Evolutionary conservation across 1,140 invertebrate species (phyloP).

Genomic region (Arion vulgaris): DNA sequence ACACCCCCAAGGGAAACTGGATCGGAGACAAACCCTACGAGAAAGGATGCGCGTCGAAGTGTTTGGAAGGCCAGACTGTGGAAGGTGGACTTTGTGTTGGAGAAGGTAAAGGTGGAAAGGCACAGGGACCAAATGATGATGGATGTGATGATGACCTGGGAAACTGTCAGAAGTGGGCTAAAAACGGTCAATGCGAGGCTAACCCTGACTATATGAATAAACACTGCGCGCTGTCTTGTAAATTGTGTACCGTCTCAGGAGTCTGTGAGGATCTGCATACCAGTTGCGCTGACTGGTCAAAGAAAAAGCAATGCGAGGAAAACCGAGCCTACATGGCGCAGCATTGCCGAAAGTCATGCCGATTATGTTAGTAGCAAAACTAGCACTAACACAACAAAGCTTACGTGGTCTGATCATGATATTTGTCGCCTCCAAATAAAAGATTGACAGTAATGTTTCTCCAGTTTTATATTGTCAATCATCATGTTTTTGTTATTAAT

Average conservation of each 20-base stretch:
- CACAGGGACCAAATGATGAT: not conserved
- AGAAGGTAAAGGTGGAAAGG: not conserved
- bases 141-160: slow-evolving; percentile 11
- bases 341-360: slow-evolving; percentile 9
- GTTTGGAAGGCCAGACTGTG: slow-evolving; percentile 14
- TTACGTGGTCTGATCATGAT: too few species aligned
- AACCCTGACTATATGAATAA: slow-evolving; percentile 13
- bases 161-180: not conserved
- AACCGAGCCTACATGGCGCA: slow-evolving; percentile 1
- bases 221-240: not conserved
- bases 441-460: too few species aligned
- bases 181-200: slow-evolving; percentile 1
- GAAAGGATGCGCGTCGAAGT: not conserved
- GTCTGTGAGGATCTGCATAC: not conserved
- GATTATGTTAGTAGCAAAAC: not conserved
- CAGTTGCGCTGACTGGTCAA: not conserved
- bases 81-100: slow-evolving; percentile 23
- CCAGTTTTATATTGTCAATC: too few species aligned
- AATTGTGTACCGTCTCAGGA: not conserved
- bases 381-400: too few species aligned
- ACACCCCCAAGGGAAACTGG: slow-evolving; percentile 39
- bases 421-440: too few species aligned
- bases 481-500: too few species aligned
- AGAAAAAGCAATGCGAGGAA: not conserved
- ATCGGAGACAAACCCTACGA: slow-evolving; percentile 30